Conservation (phyloP, 1,140 invertebrate species). For the Ericerus pela region DNA sequence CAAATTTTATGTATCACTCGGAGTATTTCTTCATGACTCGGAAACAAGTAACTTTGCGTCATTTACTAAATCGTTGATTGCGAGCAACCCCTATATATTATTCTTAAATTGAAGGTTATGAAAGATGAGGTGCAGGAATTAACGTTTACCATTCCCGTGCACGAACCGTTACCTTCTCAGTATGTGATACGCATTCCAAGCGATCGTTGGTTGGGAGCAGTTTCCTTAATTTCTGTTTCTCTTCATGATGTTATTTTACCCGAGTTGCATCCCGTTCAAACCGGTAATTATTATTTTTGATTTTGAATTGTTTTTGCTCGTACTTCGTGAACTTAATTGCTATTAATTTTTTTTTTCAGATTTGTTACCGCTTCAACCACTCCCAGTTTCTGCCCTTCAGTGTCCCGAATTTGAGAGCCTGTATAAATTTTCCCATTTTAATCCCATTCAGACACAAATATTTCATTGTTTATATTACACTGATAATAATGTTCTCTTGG, state of each 20-base stretch:
- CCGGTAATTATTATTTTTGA: conserved; percentile 38
- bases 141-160: conserved; percentile 89
- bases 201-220: conserved; percentile 81
- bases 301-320: too few species aligned
- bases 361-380: conserved; percentile 75
- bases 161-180: conserved; percentile 77
- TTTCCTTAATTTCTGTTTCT: conserved; percentile 54
- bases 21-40: conserved; percentile 82
- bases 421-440: conserved; percentile 91
- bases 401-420: conserved; percentile 61
- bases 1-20: conserved; percentile 88
- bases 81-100: conserved; percentile 6
- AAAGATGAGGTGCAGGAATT: conserved; percentile 62
- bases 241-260: conserved; percentile 85
- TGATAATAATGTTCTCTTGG: conserved; percentile 84
- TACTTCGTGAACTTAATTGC: conserved; percentile 8
- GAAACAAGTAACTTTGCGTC: conserved; percentile 51
- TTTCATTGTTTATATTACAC: conserved; percentile 94
- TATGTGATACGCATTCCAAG: conserved; percentile 79
- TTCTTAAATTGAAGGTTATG: conserved; percentile 35
- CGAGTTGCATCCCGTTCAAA: conserved; percentile 82
- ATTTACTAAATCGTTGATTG: background rate
- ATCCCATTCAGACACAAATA: conserved; percentile 97
- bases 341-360: conserved; percentile 38
- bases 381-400: conserved; percentile 70